A percentile compares a stretch with the other conserved stretches of the same genome.
Conservation (phyloP, 2,797 vertebrate species). For the Onychomys leucogaster region DNA sequence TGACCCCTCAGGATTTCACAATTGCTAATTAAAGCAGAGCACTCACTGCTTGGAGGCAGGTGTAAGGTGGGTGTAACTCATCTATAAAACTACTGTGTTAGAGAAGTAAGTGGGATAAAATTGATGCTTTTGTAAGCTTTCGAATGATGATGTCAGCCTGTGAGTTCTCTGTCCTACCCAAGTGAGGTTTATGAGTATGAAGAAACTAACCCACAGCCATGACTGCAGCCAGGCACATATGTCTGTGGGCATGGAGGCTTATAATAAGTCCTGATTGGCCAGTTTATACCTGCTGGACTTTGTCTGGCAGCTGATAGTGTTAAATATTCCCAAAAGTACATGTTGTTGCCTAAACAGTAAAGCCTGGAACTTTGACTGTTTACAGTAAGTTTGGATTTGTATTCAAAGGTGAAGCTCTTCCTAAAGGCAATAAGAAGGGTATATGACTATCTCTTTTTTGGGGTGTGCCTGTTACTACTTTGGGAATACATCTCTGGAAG, state of each 20-base stretch:
- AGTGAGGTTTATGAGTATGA: background rate
- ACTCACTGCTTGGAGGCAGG: background rate
- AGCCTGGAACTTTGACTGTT: constrained; percentile 65
- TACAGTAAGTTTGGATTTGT: constrained; percentile 76
- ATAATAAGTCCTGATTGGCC: constrained; percentile 54
- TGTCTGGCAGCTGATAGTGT: constrained; percentile 76
- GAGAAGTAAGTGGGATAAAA: constrained; percentile 28
- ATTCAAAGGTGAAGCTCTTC: constrained; percentile 63
- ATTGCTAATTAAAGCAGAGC: constrained; percentile 15
- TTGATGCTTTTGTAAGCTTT: constrained; percentile 50
- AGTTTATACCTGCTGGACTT: constrained; percentile 80
- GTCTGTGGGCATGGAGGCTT: constrained; percentile 47
- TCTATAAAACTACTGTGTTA: background rate
- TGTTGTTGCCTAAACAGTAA: constrained; percentile 84
- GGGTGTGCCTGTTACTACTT: constrained; percentile 70
- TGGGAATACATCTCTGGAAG: constrained; percentile 41
- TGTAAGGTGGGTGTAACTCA: background rate
- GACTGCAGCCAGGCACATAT: constrained; percentile 45
- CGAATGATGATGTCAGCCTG: background rate
- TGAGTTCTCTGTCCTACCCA: background rate
- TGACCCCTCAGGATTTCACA: constrained; percentile 53
- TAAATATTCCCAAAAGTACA: constrained; percentile 76
- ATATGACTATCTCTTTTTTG: constrained; percentile 70
- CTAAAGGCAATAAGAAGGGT: constrained; percentile 72
- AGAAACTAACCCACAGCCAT: constrained; percentile 45